Evolutionary conservation across 2,888 invertebrate species (phyloP).

Genomic region (Cosmorhoe ocellata): DNA sequence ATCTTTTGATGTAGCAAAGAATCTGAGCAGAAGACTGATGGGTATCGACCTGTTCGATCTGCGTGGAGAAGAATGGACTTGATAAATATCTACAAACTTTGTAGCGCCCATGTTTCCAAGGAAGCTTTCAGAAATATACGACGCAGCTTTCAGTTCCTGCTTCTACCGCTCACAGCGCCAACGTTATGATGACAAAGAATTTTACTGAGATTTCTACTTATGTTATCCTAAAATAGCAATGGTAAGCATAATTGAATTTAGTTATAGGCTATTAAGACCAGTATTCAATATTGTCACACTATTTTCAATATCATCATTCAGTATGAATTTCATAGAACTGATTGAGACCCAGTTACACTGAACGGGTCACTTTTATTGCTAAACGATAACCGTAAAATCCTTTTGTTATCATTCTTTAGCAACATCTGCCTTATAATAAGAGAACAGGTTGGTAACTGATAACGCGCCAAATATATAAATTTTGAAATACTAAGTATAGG

Average conservation of each 20-base stretch:
- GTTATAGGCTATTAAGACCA: no score
- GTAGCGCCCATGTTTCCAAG: constrained; percentile 46
- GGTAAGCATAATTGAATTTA: no score
- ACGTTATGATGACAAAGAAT: neutral
- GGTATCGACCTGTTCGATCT: constrained; percentile 1
- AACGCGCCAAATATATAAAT: neutral
- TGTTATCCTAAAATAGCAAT: no score
- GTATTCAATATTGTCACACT: neutral
- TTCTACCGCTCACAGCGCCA: constrained; percentile 49
- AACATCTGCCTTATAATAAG: constrained; percentile 22
- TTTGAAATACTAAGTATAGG: no score
- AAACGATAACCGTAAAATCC: constrained; percentile 25
- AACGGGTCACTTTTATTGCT: constrained; percentile 26
- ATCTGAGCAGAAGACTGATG: constrained; percentile 11
- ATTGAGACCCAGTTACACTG: constrained; percentile 9
- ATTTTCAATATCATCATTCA: constrained; percentile 22
- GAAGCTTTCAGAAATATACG: constrained; percentile 57
- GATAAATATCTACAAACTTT: constrained; percentile 71
- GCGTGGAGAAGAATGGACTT: constrained; percentile 56
- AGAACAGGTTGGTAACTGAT: constrained; percentile 1
- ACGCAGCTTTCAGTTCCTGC: constrained; percentile 56
- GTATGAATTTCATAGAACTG: constrained; percentile 23
- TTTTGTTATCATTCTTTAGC: constrained; percentile 20
- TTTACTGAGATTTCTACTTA: no score
- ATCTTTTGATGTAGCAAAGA: constrained; percentile 18